phyloP scores from a whole-genome alignment of 2,797 vertebrate genomes.

The Heliangelus exortis region DNA sequence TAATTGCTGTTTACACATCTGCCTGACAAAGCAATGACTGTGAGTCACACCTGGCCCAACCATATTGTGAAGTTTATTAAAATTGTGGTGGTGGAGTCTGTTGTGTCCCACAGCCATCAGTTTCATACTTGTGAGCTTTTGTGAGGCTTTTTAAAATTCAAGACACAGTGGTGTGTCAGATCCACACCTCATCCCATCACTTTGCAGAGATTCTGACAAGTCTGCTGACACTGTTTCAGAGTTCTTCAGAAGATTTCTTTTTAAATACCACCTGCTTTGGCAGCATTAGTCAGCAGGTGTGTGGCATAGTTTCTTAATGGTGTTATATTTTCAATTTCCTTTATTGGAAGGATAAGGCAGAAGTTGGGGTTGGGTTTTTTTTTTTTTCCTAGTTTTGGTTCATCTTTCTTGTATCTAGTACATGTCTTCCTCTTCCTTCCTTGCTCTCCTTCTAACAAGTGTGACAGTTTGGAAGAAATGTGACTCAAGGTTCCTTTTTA shows the following conservation, averaged over 20 bases:
- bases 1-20: neutral
- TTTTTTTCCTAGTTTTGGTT: neutral
- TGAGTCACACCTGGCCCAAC: no score
- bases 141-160: neutral
- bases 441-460: neutral
- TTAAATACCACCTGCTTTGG: neutral
- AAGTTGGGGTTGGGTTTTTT: neutral
- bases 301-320: neutral
- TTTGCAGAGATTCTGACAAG: neutral
- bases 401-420: neutral
- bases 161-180: neutral
- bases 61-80: neutral
- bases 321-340: neutral
- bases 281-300: neutral
- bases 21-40: neutral
- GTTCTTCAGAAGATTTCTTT: neutral
- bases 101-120: neutral
- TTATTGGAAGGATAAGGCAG: neutral
- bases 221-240: neutral
- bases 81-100: neutral
- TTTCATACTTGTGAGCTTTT: neutral
- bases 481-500: conserved; percentile 1
- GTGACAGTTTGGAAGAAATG: neutral
- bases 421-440: neutral
- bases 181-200: neutral